Percentiles rank a stretch among this genome's conserved stretches.
These are phyloP conservation scores for Neoitamus cyanurus DNA, from an alignment of 2,888 invertebrate genomes.

Conservation along the genomic window DNA sequence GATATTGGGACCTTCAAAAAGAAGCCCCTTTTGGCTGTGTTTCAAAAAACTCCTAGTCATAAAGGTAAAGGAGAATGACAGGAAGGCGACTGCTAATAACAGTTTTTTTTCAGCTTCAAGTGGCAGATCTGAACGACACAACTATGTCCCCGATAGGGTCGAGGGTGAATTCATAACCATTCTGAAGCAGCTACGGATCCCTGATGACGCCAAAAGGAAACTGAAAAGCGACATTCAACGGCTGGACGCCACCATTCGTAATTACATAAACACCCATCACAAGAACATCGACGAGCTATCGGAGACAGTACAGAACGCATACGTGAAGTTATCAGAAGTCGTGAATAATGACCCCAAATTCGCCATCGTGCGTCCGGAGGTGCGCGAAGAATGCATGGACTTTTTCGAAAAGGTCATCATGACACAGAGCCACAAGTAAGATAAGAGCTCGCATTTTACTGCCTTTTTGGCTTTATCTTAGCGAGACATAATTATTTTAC, in stretches of 20 bases:
- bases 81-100: not conserved
- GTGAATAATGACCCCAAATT: constrained; percentile 63
- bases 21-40: constrained; percentile 61
- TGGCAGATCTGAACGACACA: not conserved
- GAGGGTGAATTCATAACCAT: constrained; percentile 61
- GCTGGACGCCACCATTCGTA: constrained; percentile 61
- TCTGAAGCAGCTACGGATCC: constrained; percentile 62
- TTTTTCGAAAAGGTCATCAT: constrained; percentile 95
- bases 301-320: constrained; percentile 90
- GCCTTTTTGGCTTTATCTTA: not conserved
- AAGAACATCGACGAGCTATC: constrained; percentile 83
- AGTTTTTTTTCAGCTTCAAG: constrained; percentile 11
- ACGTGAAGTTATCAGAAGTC: constrained; percentile 67
- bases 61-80: constrained; percentile 41
- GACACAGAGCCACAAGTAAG: constrained; percentile 86
- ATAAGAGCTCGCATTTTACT: not conserved
- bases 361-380: constrained; percentile 69
- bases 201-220: constrained; percentile 64
- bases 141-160: constrained; percentile 60
- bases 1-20: constrained; percentile 58
- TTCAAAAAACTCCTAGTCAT: constrained; percentile 59
- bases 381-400: constrained; percentile 86
- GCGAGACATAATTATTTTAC: not conserved
- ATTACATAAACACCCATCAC: constrained; percentile 59
- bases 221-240: constrained; percentile 63